Percentiles rank a stretch among this genome's conserved stretches.
Evolutionary conservation across 2,888 invertebrate genomes (phyloP).

Genomic region (Napeogenes sylphis): DNA sequence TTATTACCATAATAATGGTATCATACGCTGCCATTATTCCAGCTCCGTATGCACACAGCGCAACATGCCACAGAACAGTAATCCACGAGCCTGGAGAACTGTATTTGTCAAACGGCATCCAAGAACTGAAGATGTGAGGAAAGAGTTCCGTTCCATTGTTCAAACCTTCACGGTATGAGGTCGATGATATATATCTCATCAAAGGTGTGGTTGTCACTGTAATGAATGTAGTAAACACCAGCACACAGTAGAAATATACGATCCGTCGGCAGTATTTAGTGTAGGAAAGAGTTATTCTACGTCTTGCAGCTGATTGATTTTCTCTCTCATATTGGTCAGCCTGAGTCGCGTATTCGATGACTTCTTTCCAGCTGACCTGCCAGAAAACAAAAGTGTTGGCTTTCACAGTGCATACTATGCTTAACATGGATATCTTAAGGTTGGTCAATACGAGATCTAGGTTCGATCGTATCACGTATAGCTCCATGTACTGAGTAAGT

Average conservation of each 20-base stretch:
- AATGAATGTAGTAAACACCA: slow-evolving; percentile 53
- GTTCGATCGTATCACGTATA: slow-evolving; percentile 55
- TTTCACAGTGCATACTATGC: slow-evolving; percentile 58
- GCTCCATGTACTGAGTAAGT: slow-evolving; percentile 55
- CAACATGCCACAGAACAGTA: slow-evolving; percentile 51
- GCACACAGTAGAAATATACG: slow-evolving; percentile 57
- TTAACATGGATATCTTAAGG: slow-evolving; percentile 62
- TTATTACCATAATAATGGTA: slow-evolving; percentile 48
- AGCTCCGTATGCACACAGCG: slow-evolving; percentile 51
- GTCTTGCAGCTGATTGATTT: slow-evolving; percentile 37
- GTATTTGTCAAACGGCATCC: slow-evolving; percentile 63
- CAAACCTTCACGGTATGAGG: slow-evolving; percentile 45
- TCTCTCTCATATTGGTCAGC: slow-evolving; percentile 59
- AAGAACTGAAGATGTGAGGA: slow-evolving; percentile 65
- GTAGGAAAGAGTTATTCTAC: slow-evolving; percentile 47
- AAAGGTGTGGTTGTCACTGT: slow-evolving; percentile 49
- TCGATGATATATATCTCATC: slow-evolving; percentile 48
- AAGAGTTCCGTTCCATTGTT: slow-evolving; percentile 54
- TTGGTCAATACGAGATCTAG: slow-evolving; percentile 58
- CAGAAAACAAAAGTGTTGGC: slow-evolving; percentile 53
- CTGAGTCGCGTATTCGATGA: slow-evolving; percentile 54
- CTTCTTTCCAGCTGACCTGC: slow-evolving; percentile 52
- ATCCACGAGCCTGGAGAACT: slow-evolving; percentile 57
- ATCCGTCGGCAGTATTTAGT: slow-evolving; percentile 57
- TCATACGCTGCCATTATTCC: slow-evolving; percentile 57